Evolutionary conservation across 2,797 vertebrate species (phyloP).

Genomic region (Sarcoramphus papa): DNA sequence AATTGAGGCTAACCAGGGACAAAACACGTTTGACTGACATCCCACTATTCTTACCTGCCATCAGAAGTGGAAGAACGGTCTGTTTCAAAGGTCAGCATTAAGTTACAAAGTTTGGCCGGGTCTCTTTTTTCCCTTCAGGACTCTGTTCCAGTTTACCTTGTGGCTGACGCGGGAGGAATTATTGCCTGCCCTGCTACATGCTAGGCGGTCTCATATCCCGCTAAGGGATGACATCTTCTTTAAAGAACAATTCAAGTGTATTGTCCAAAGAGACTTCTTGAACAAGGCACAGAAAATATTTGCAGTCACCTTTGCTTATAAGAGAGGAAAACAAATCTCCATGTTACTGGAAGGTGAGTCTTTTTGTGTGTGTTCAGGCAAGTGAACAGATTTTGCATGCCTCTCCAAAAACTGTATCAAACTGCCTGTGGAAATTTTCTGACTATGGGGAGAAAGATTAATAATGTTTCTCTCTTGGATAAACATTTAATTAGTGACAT

Average conservation of each 20-base stretch:
- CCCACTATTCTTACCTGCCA: neutral
- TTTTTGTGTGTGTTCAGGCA: neutral
- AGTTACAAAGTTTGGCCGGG: neutral
- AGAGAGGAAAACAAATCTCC: neutral
- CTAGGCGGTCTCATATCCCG: neutral
- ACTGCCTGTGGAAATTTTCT: neutral
- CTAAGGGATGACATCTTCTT: neutral
- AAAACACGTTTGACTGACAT: neutral
- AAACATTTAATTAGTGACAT: constrained; percentile 6
- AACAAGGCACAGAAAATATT: neutral
- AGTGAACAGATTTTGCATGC: neutral
- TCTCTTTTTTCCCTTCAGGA: neutral
- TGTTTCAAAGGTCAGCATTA: neutral
- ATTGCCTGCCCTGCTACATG: neutral
- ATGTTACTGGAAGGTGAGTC: neutral
- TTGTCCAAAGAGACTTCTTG: neutral
- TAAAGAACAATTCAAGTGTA: neutral
- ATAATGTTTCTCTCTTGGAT: neutral
- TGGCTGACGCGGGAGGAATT: neutral
- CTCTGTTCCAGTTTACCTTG: neutral
- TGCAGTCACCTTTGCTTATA: neutral
- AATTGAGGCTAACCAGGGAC: neutral
- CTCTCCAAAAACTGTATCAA: neutral
- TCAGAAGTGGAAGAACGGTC: neutral
- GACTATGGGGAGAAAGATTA: neutral